A percentile compares a stretch with the other conserved stretches of the same genome.
These are phyloP conservation scores for Hydropsyche betteni DNA, from an alignment of 2,888 invertebrate genomes.

Conservation along the genomic window DNA sequence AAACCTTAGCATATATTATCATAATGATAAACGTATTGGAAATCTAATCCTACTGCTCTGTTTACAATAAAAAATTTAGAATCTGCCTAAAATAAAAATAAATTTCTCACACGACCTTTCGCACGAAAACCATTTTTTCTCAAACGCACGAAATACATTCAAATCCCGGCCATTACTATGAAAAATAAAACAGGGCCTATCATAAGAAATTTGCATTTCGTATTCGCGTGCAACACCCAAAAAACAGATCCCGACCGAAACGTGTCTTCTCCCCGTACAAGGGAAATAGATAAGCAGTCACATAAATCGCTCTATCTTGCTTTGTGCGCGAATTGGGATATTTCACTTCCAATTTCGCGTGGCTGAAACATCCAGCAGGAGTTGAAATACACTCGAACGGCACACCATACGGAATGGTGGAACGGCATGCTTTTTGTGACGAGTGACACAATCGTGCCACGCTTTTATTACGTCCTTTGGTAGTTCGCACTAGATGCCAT, in stretches of 20 bases:
- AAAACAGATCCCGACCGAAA: neutral
- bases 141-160: neutral
- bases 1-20: too few species aligned
- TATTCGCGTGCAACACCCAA: neutral
- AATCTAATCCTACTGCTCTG: too few species aligned
- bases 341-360: conserved; percentile 21
- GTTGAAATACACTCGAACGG: too few species aligned
- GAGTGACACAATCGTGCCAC: conserved; percentile 44
- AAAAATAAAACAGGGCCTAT: conserved; percentile 5
- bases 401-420: neutral
- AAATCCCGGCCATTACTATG: neutral
- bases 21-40: too few species aligned
- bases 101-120: too few species aligned
- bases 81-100: too few species aligned
- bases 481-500: conserved; percentile 32
- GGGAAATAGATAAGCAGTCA: conserved; percentile 9
- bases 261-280: neutral
- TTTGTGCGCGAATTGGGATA: conserved; percentile 18
- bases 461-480: conserved; percentile 46
- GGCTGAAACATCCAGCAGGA: neutral
- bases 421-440: conserved; percentile 31
- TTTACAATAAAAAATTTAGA: too few species aligned
- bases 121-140: neutral
- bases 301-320: conserved; percentile 23
- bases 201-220: conserved; percentile 1